A percentile compares a stretch with the other conserved stretches of the same genome.
Conservation (phyloP, 1,140 invertebrate species). For the Himalopsyche phryganea region DNA sequence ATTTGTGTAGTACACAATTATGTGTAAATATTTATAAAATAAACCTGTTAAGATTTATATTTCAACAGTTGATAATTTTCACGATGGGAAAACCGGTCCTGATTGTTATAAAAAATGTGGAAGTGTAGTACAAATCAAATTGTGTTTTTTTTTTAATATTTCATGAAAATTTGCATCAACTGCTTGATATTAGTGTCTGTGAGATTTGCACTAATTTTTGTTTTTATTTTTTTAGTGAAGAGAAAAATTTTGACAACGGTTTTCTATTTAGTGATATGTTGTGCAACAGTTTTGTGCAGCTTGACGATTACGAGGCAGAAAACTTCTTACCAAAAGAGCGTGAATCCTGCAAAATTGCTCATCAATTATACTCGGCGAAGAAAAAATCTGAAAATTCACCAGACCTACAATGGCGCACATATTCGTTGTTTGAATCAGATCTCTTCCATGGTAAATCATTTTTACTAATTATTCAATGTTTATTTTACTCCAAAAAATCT, state of each 20-base stretch:
- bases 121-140: no score
- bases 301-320: constrained; percentile 6
- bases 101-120: no score
- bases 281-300: constrained; percentile 6
- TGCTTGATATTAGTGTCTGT: no score
- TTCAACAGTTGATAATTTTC: no score
- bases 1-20: no score
- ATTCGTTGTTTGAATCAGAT: constrained; percentile 47
- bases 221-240: constrained; percentile 8
- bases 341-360: constrained; percentile 25
- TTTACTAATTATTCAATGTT: constrained; percentile 16
- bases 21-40: no score
- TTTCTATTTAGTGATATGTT: constrained; percentile 10
- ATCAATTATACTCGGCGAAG: not conserved
- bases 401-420: constrained; percentile 41
- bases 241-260: not conserved
- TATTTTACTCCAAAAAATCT: not conserved
- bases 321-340: constrained; percentile 11
- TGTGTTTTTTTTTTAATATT: no score
- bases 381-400: constrained; percentile 3
- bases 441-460: constrained; percentile 36
- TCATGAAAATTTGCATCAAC: no score
- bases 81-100: no score
- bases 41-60: no score
- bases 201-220: no score